These are phyloP conservation scores for Chaetodon trifasciatus DNA, from an alignment of 2,797 vertebrate species.

Conservation along the genomic window DNA sequence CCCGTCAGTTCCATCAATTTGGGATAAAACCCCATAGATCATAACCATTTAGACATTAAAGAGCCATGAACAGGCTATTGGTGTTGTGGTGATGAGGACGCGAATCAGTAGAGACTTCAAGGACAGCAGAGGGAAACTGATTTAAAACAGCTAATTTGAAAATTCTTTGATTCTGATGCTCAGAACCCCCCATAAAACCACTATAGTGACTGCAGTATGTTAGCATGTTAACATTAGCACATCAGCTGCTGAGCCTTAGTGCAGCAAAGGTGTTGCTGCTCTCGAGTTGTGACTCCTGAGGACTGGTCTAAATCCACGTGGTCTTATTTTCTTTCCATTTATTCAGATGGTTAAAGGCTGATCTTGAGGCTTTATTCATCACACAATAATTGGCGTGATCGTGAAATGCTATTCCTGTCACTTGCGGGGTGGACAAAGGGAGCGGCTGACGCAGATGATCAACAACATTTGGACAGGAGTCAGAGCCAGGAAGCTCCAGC, in stretches of 20 bases:
- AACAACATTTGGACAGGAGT: slow-evolving; percentile 19
- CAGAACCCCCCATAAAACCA: no score
- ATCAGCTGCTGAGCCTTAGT: neutral
- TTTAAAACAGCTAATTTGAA: no score
- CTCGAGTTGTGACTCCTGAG: neutral
- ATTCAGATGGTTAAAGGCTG: neutral
- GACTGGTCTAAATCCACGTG: neutral
- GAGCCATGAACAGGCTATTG: neutral
- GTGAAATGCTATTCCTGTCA: neutral
- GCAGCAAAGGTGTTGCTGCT: neutral
- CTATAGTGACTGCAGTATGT: no score
- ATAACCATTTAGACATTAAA: neutral
- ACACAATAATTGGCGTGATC: neutral
- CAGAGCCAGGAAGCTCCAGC: neutral
- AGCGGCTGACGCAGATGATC: slow-evolving; percentile 16
- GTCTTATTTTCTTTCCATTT: no score
- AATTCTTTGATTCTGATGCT: no score
- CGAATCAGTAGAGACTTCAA: no score
- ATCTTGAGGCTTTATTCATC: neutral
- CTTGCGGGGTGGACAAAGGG: neutral
- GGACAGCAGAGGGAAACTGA: no score
- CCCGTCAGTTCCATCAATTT: neutral
- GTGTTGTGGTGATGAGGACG: neutral
- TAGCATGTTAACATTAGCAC: neutral
- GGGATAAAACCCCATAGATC: neutral